Conservation (phyloP, 2,888 invertebrate genomes). For the Morpho deidamia region DNA sequence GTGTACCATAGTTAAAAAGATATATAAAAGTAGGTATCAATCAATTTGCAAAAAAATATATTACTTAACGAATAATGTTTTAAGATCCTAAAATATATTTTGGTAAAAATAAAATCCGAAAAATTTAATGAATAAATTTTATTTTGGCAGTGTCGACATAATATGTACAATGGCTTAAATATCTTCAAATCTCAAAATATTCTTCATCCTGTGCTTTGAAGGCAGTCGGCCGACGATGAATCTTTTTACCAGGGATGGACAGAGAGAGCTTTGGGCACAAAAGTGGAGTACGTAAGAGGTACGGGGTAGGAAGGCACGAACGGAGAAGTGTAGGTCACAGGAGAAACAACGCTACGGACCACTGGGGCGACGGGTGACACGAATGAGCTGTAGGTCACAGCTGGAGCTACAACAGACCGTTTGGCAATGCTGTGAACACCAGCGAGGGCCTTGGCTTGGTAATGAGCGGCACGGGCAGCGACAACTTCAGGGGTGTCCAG, state of each 20-base stretch:
- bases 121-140: constrained; percentile 23
- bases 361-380: constrained; percentile 39
- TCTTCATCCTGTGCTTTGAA: not conserved
- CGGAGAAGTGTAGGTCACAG: constrained; percentile 37
- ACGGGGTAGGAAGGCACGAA: constrained; percentile 25
- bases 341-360: constrained; percentile 28
- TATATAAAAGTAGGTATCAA: too few relatives aligned
- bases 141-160: constrained; percentile 41
- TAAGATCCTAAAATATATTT: too few relatives aligned
- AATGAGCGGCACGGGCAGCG: constrained; percentile 66
- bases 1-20: too few relatives aligned
- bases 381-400: constrained; percentile 37
- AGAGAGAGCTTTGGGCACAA: constrained; percentile 48
- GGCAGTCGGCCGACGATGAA: not conserved
- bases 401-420: constrained; percentile 44
- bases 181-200: constrained; percentile 9
- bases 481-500: constrained; percentile 72
- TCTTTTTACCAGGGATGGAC: constrained; percentile 52
- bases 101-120: too few relatives aligned
- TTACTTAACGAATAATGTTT: too few relatives aligned
- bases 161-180: constrained; percentile 7
- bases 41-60: too few relatives aligned
- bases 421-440: constrained; percentile 60
- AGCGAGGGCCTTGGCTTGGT: constrained; percentile 63
- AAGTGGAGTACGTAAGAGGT: constrained; percentile 33